Evolutionary conservation across 2,797 vertebrate species (phyloP).

Genomic region (Chaunax sp.): DNA sequence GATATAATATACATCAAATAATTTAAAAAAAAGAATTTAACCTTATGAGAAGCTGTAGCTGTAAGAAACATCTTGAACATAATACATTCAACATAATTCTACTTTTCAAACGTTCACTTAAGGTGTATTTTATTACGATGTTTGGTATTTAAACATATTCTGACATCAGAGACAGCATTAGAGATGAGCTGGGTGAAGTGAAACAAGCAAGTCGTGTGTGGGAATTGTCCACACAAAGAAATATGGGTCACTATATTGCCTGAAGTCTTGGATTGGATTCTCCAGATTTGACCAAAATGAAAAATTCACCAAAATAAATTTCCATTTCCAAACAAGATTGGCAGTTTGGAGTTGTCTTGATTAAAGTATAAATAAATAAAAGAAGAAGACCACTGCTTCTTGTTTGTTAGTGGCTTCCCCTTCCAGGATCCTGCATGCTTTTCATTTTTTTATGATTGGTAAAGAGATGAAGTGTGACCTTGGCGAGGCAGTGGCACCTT

Average conservation of each 20-base stretch:
- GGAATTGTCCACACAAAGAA: slow-evolving; percentile 32
- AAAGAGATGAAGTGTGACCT: slow-evolving; percentile 70
- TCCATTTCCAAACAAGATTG: slow-evolving; percentile 6
- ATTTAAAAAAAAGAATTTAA: no score
- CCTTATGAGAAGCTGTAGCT: no score
- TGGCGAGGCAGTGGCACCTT: slow-evolving; percentile 65
- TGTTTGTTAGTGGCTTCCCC: slow-evolving; percentile 43
- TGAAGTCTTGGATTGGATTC: slow-evolving; percentile 47
- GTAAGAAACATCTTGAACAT: neutral
- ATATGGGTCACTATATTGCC: slow-evolving; percentile 58
- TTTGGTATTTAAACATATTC: no score
- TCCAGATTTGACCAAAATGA: slow-evolving; percentile 45
- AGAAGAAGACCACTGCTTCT: slow-evolving; percentile 12
- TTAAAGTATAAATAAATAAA: neutral
- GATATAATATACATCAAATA: no score
- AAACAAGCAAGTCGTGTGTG: slow-evolving; percentile 28
- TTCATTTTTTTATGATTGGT: slow-evolving; percentile 72
- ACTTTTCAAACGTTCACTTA: neutral
- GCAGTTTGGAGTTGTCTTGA: slow-evolving; percentile 6
- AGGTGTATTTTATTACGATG: no score
- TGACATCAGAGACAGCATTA: no score
- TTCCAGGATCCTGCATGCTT: slow-evolving; percentile 55
- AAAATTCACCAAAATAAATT: slow-evolving; percentile 30
- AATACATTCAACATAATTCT: neutral
- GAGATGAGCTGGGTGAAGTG: slow-evolving; percentile 19